Evolutionary conservation across 2,797 vertebrate genomes (phyloP).

Genomic region (Sebastes trivittatus): DNA sequence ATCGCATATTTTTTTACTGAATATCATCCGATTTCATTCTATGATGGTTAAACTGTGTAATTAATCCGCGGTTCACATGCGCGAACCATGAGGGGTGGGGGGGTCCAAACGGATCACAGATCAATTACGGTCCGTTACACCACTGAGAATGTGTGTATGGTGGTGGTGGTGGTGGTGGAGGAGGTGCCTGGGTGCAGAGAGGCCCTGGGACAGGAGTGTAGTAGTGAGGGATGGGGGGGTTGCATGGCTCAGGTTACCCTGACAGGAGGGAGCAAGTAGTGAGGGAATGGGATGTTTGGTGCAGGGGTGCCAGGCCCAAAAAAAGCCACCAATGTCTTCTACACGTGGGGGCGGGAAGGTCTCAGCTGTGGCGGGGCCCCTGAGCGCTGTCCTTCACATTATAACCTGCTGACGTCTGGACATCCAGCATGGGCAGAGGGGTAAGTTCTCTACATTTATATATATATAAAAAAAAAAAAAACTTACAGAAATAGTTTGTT

Average conservation of each 20-base stretch:
- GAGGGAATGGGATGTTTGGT: conserved; percentile 21
- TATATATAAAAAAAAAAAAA: not conserved
- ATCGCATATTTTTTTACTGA: not conserved
- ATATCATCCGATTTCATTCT: not conserved
- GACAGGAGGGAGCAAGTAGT: conserved; percentile 21
- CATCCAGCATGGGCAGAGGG: conserved; percentile 79
- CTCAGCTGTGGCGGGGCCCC: conserved; percentile 30
- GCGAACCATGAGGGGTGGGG: too few species aligned
- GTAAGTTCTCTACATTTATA: conserved; percentile 66
- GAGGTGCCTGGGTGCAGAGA: not conserved
- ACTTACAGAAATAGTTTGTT: not conserved
- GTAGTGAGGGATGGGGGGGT: not conserved
- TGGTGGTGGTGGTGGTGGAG: not conserved
- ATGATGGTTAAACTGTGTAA: not conserved
- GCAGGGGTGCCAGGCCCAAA: conserved; percentile 66
- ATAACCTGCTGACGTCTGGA: conserved; percentile 42
- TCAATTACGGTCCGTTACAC: too few species aligned
- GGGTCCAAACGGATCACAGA: too few species aligned
- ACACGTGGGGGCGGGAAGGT: conserved; percentile 50
- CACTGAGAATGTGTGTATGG: not conserved
- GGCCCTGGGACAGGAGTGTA: not conserved
- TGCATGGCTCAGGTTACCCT: conserved; percentile 51
- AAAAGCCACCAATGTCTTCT: conserved; percentile 73
- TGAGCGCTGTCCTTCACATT: conserved; percentile 46
- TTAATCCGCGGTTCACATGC: not conserved